Base-by-base conservation (phyloP, 1,140 invertebrate species). In the Matsumurasca onukii region DNA sequence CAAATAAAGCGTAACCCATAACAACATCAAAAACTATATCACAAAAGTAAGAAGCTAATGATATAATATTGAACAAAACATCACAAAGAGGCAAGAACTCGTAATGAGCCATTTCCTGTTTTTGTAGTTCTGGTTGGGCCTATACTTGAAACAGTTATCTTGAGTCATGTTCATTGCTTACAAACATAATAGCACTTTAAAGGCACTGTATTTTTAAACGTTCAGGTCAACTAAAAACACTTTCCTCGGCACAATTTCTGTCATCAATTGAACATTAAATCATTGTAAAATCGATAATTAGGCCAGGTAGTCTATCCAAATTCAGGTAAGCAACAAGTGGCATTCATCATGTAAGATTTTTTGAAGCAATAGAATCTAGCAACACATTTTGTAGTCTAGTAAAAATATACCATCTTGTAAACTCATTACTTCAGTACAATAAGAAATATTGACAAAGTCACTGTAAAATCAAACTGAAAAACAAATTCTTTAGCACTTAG, bases 21-120 rank as follows among this genome's bases (percentile, higher is more conserved):
- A 93, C 86, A 31, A 94, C 83, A 78, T 95, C 92, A 76, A 95
- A 95, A 1, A 94, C 91, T 51, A 94, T 86, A 83, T 94, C 92
- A 82, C 92, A 95, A 80, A 95, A 95, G 78, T 95, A 94, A 1
- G 90, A 91, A n/a, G 91, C 91, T 59, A 95, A 81, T 13, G 92
- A 94, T 70, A 95, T 93, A 77, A 95, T 91, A 79, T 95, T 95
- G 82, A 95, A 95, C 5, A 95, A 82, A 45, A 94, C 89, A 82
- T 95, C 92, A 82, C 92, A 95, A 71, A 95, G 83, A 69, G 91
- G 91, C 77, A 94, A 82, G 78, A 94, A 93, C 83, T 94, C 74
- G 70, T 75, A 68, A 30, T 74, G 70, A 59, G 70, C 68, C 69
- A 72, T 70, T 48, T 65, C 55, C 55, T 29, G 30, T 12, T 27